Conservation (phyloP, 2,888 invertebrate species). For the Troilus luridus region DNA sequence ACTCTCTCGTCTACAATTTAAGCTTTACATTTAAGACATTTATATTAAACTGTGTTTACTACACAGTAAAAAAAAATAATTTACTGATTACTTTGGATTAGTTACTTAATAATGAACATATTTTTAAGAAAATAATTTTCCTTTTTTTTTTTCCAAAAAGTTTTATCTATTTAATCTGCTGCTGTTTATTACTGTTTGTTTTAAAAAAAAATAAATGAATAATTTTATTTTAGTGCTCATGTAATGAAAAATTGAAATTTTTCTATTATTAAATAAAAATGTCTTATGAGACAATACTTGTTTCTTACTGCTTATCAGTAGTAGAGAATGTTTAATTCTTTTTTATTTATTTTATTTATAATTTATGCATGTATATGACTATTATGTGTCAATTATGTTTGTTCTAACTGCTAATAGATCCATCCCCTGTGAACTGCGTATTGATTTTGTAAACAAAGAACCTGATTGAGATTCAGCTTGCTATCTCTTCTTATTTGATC, state of each 20-base stretch:
- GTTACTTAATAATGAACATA: too few relatives aligned
- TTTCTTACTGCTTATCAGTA: background rate
- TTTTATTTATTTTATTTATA: background rate
- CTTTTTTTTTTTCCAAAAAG: too few relatives aligned
- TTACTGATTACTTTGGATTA: too few relatives aligned
- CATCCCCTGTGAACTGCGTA: background rate
- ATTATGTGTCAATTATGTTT: background rate
- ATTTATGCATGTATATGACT: background rate
- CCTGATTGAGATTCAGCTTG: conserved; percentile 28
- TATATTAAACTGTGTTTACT: too few relatives aligned
- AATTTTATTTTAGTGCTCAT: background rate
- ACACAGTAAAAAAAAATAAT: too few relatives aligned
- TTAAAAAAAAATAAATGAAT: background rate
- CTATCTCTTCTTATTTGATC: background rate
- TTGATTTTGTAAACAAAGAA: conserved; percentile 40
- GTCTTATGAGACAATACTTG: background rate
- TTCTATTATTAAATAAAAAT: background rate
- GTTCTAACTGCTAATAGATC: background rate
- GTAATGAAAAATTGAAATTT: background rate
- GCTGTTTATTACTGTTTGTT: background rate
- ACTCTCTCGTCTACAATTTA: background rate
- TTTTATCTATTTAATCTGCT: too few relatives aligned
- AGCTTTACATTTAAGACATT: too few relatives aligned
- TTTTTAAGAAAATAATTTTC: too few relatives aligned
- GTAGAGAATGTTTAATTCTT: background rate